Conservation (phyloP, 2,113 vertebrate species). For the Rutilus rutilus region DNA sequence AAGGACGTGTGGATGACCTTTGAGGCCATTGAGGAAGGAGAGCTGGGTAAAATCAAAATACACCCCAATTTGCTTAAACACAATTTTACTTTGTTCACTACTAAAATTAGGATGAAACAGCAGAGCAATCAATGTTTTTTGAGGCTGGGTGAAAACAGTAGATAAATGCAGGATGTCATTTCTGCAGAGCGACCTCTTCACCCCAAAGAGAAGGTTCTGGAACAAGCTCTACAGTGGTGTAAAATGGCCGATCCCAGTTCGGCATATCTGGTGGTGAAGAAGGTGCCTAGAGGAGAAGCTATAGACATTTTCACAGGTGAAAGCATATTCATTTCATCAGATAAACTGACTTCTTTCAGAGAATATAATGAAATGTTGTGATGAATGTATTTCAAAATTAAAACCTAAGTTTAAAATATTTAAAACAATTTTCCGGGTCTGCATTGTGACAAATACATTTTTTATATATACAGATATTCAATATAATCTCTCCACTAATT, state of each 20-base stretch:
- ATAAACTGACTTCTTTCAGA: neutral
- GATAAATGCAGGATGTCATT: neutral
- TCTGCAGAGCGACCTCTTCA: constrained; percentile 88
- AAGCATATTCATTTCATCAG: neutral
- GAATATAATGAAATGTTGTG: neutral
- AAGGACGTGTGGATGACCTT: constrained; percentile 93
- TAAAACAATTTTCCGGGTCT: neutral
- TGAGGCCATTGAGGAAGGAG: constrained; percentile 90
- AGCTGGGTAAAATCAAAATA: constrained; percentile 82
- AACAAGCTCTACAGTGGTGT: constrained; percentile 96
- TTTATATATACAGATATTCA: neutral
- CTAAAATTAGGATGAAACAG: constrained; percentile 42
- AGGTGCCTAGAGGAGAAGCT: constrained; percentile 83
- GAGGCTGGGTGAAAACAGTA: neutral
- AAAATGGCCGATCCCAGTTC: constrained; percentile 91
- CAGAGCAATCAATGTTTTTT: neutral
- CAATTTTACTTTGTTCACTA: neutral
- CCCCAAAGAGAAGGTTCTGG: constrained; percentile 94
- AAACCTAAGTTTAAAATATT: neutral
- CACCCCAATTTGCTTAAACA: neutral
- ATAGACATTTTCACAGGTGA: constrained; percentile 91
- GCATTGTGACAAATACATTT: neutral
- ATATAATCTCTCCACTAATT: neutral
- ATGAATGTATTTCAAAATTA: neutral
- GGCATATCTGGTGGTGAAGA: constrained; percentile 89